Base-by-base conservation (phyloP, 2,113 vertebrate species). In the Nannobrachium achirus region DNA sequence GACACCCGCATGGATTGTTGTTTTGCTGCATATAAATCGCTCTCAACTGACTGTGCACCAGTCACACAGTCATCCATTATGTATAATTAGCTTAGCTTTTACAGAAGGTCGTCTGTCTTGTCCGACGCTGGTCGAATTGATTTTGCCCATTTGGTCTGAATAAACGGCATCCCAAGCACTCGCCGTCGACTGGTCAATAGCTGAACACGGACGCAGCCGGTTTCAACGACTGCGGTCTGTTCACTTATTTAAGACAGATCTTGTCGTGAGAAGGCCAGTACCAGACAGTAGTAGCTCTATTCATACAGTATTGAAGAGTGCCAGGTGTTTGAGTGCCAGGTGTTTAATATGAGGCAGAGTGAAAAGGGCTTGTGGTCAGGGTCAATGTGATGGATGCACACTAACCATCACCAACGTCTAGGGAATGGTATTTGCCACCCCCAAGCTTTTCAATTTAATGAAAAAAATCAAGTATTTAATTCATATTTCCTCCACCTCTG, bases 61-160 rank as follows among this genome's bases (percentile, higher is more conserved):
- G 68, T 78, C 72, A 82, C 57, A 76, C 63, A 79, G 56, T 51
- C 66, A 72, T 82, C 80, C 63, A 69, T 63, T 74, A 56, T 69
- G 56, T 66, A 53, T 83, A 86, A 86, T 88, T 81, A 79, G 63
- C 71, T 72, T 57, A 80, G 65, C 42, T 25, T 25, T 25, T 62
- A 74, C 71, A 60, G 56, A 77, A 78, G 33, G 60, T 60, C 48
- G 38, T 80, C 53, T 62, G 40, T 82, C 71, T 60, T 76, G 13
- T 62, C 14, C 64, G 41, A 82, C 6, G 59, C 76, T 73, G 62
- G 85, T 40, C 66, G 49, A 71, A 77, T 69, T 10, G 64, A 81
- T 86, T 83, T 84, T n/a, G 68, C 52, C 76, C 63, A 65, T 73
- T 73, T 56, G 44, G 56, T 66, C 10, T 14, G 42, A 65, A 80